A percentile compares a stretch with the other conserved stretches of the same genome.
Conservation (phyloP, 1,140 invertebrate genomes). For the Drosophila paulistorum region DNA sequence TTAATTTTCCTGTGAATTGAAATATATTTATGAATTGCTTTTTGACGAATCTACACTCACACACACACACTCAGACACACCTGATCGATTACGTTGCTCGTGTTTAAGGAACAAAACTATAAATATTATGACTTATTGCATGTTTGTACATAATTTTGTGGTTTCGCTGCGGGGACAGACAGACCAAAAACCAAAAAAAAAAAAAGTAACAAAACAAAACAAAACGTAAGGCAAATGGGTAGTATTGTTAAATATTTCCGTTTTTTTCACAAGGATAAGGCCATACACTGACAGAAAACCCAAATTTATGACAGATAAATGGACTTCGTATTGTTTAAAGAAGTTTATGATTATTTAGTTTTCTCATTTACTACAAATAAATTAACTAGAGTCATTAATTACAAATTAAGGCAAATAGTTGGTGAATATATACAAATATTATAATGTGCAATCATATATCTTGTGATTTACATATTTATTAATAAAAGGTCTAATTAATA, state of each 20-base stretch:
- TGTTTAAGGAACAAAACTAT: slow-evolving; percentile 45
- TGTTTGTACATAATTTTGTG: slow-evolving; percentile 76
- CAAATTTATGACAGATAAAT: no score
- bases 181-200: background rate
- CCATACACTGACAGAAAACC: slow-evolving; percentile 18
- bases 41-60: slow-evolving; percentile 30
- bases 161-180: slow-evolving; percentile 43
- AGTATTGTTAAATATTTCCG: slow-evolving; percentile 18
- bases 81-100: slow-evolving; percentile 67
- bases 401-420: no score
- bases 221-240: slow-evolving; percentile 3
- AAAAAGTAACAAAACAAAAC: background rate
- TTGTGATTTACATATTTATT: no score
- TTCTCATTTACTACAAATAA: no score
- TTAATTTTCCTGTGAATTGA: slow-evolving; percentile 71
- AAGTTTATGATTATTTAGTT: no score
- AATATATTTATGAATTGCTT: slow-evolving; percentile 82
- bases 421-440: no score
- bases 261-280: slow-evolving; percentile 14
- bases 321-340: no score
- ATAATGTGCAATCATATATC: no score
- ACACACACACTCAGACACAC: slow-evolving; percentile 46
- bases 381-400: no score
- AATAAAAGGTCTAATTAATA: no score
- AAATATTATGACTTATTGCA: slow-evolving; percentile 79